Percentiles rank a stretch among this genome's conserved stretches.
These are phyloP conservation scores for Apantesis nais DNA, from an alignment of 2,888 invertebrate genomes.

Conservation along the genomic window DNA sequence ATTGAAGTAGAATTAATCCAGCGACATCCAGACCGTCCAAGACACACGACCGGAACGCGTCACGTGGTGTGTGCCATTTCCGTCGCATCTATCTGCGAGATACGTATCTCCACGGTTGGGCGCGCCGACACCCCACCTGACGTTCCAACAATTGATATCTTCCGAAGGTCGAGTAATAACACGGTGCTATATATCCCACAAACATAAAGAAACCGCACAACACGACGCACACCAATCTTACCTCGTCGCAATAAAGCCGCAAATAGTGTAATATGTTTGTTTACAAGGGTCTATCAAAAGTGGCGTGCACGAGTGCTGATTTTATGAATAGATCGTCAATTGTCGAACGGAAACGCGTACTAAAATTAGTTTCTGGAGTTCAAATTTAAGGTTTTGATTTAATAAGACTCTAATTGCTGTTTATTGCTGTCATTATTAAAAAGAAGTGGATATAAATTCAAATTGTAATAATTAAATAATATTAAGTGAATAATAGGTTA, in stretches of 20 bases:
- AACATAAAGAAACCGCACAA: conserved; percentile 18
- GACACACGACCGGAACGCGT: conserved; percentile 25
- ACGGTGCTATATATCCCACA: conserved; percentile 52
- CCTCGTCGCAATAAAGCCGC: conserved; percentile 21
- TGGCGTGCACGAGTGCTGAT: conserved; percentile 52
- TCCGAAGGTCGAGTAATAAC: conserved; percentile 81
- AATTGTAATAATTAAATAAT: background rate
- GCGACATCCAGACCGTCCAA: conserved; percentile 16
- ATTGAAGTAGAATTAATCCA: background rate
- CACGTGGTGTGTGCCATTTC: conserved; percentile 45
- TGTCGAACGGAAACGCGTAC: conserved; percentile 63
- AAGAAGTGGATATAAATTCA: background rate
- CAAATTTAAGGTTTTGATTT: conserved; percentile 34
- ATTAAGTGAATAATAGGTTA: background rate
- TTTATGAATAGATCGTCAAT: conserved; percentile 69
- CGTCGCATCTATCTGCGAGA: conserved; percentile 58
- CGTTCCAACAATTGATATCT: conserved; percentile 79
- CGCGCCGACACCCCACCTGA: conserved; percentile 58
- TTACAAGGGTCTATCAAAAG: conserved; percentile 5
- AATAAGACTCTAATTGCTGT: conserved; percentile 24
- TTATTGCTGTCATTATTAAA: conserved; percentile 11
- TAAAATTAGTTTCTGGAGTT: conserved; percentile 53
- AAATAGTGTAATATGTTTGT: conserved; percentile 8
- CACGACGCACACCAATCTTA: conserved; percentile 15
- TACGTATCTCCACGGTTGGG: conserved; percentile 71